Conservation (phyloP, 1,140 invertebrate species). For the Pseudomyrmex sp. region DNA sequence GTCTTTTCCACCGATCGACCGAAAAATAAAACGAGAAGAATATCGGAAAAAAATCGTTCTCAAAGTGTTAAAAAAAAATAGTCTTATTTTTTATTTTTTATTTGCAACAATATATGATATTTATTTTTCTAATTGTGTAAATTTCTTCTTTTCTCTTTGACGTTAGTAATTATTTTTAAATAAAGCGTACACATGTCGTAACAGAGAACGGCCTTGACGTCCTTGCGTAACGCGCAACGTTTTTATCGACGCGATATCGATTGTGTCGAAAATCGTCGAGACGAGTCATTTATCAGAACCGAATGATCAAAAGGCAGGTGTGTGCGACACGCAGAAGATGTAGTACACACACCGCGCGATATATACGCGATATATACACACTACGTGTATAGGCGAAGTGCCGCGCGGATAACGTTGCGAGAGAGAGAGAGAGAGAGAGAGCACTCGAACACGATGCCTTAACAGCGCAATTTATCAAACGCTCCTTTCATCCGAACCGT, state of each 20-base stretch:
- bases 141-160: neutral
- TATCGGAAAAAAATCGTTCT: neutral
- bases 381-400: constrained; percentile 52
- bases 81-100: neutral
- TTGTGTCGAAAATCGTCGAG: constrained; percentile 66
- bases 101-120: neutral
- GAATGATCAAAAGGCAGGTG: constrained; percentile 77
- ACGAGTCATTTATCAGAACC: constrained; percentile 79
- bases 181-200: too few relatives aligned
- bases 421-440: neutral
- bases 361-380: constrained; percentile 14
- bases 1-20: neutral
- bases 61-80: neutral
- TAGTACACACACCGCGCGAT: neutral
- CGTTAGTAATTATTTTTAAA: neutral
- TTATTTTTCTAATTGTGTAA: neutral
- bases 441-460: constrained; percentile 71
- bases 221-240: constrained; percentile 50
- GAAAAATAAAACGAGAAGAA: constrained; percentile 27
- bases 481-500: constrained; percentile 80
- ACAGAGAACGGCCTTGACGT: constrained; percentile 26
- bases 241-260: constrained; percentile 47
- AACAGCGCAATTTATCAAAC: constrained; percentile 82
- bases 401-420: constrained; percentile 66
- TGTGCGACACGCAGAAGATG: constrained; percentile 53